Conservation (phyloP, 2,113 vertebrate genomes). For the Lipotes vexillifer region DNA sequence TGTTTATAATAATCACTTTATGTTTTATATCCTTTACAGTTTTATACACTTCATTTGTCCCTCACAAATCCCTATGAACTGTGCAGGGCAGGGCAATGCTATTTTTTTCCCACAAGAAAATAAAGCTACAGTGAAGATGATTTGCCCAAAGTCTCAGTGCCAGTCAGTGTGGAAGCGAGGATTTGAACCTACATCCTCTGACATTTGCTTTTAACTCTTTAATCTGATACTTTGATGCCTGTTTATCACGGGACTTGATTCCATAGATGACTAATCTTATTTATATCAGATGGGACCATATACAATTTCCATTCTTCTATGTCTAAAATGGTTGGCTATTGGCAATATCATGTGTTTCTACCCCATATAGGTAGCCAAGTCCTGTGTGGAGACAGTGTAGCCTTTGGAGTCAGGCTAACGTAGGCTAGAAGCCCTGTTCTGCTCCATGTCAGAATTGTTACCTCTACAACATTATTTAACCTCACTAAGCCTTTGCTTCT, state of each 20-base stretch:
- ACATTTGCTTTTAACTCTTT: neutral
- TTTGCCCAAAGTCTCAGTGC: neutral
- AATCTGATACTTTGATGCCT: neutral
- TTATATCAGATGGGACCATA: neutral
- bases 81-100: neutral
- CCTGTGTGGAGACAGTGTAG: neutral
- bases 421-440: neutral
- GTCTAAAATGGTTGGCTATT: neutral
- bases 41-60: neutral
- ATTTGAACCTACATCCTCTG: neutral
- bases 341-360: neutral
- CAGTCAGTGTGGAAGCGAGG: neutral
- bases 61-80: neutral
- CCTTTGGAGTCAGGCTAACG: neutral
- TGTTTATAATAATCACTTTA: neutral
- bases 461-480: neutral
- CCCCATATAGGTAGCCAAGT: neutral
- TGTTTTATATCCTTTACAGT: neutral
- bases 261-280: slow-evolving; percentile 13
- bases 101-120: neutral
- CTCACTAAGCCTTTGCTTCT: neutral
- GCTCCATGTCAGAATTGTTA: neutral
- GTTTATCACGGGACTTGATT: neutral
- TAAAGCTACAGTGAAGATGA: neutral
- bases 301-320: neutral